Percentiles rank a stretch among this genome's conserved stretches.
Evolutionary conservation across 1,140 invertebrate genomes (phyloP).

Genomic region (Drosophila guanche): DNA sequence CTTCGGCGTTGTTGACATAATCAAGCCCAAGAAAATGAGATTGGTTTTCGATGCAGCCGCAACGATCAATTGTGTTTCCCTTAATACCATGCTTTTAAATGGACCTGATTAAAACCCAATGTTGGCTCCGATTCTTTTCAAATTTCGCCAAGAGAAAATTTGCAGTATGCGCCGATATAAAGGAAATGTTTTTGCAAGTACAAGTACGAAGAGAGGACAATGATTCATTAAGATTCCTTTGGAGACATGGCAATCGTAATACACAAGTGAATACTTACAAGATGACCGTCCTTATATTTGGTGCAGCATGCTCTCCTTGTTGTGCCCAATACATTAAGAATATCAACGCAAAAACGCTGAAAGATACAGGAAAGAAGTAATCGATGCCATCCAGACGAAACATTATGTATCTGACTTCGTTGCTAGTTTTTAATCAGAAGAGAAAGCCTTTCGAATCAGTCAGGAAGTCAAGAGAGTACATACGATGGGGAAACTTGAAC

Average conservation of each 20-base stretch:
- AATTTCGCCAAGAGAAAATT: conserved; percentile 1
- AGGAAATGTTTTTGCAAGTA: conserved; percentile 1
- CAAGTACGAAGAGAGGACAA: neutral
- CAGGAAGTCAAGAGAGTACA: conserved; percentile 12
- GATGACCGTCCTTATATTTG: conserved; percentile 69
- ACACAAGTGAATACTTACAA: neutral
- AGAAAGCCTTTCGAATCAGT: conserved; percentile 49
- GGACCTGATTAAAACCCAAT: neutral
- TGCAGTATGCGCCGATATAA: neutral
- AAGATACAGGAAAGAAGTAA: conserved; percentile 39
- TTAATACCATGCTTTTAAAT: neutral
- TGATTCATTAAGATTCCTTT: neutral
- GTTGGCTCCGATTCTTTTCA: neutral
- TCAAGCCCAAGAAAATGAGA: neutral
- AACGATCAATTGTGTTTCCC: neutral
- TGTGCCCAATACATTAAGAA: conserved; percentile 74
- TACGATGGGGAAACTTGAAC: neutral
- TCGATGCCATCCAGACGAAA: conserved; percentile 55
- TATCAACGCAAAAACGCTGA: conserved; percentile 59
- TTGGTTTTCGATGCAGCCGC: neutral
- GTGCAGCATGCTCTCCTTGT: conserved; percentile 70
- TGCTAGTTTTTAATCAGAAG: conserved; percentile 56
- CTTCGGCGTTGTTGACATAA: neutral
- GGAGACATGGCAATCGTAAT: neutral
- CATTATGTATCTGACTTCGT: conserved; percentile 83